Conservation (phyloP, 1,140 invertebrate species). For the Ostrea denselamellosa region DNA sequence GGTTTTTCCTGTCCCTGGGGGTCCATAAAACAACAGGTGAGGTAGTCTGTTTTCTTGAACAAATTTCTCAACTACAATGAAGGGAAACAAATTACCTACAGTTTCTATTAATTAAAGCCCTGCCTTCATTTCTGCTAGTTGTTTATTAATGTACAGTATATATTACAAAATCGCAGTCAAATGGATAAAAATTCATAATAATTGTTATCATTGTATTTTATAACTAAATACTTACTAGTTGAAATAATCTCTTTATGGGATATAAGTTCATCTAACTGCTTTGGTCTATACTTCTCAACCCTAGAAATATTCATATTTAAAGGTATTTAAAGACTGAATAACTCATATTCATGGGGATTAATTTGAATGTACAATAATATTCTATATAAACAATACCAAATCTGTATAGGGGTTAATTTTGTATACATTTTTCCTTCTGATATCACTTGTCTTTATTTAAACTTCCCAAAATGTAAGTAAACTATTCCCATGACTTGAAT, state of each 20-base stretch:
- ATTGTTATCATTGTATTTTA: background rate
- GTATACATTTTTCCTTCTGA: no score
- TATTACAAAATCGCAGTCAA: background rate
- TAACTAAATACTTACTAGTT: constrained; percentile 88
- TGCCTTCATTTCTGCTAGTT: no score
- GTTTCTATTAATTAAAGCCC: no score
- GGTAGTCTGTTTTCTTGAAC: constrained; percentile 95
- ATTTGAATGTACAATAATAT: no score
- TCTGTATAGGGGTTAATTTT: no score
- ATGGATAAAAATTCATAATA: background rate
- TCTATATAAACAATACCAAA: no score
- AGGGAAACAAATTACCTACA: background rate
- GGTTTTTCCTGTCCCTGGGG: constrained; percentile 99
- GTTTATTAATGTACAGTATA: no score
- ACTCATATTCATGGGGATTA: no score
- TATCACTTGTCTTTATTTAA: no score
- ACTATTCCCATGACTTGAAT: no score
- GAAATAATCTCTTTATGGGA: constrained; percentile 98
- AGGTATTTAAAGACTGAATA: no score
- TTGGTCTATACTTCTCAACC: constrained; percentile 99
- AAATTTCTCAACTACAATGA: constrained; percentile 91
- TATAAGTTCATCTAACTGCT: constrained; percentile 93
- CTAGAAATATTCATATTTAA: constrained; percentile 77
- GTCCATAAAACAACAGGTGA: constrained; percentile 98
- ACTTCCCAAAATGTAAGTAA: no score